Conservation (phyloP, 1,140 invertebrate species). For the Whitmania pigra region DNA sequence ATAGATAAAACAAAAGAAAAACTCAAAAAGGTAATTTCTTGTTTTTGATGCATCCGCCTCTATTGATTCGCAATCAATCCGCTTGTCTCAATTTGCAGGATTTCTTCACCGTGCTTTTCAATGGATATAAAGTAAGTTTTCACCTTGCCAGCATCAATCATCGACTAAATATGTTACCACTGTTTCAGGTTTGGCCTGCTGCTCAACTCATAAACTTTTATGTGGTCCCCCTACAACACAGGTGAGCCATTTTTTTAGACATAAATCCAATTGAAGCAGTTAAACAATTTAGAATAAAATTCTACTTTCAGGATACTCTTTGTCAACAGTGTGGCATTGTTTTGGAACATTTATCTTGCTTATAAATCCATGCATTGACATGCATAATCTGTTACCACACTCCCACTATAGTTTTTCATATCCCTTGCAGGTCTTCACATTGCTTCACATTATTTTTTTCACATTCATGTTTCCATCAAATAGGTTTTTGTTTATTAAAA, state of each 20-base stretch:
- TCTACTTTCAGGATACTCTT: conserved; percentile 15
- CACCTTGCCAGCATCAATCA: not conserved
- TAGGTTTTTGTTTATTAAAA: no score
- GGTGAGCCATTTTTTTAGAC: not conserved
- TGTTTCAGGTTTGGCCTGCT: conserved; percentile 5
- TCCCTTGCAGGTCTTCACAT: no score
- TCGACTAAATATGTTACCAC: not conserved
- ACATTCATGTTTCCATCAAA: no score
- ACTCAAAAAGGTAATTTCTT: conserved; percentile 6
- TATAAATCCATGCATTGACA: conserved; percentile 21
- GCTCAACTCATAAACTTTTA: conserved; percentile 13
- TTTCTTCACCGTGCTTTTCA: not conserved
- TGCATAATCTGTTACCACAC: conserved; percentile 19
- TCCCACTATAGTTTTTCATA: no score
- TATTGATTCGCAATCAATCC: not conserved
- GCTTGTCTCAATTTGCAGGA: not conserved
- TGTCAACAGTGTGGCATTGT: conserved; percentile 12
- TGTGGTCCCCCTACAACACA: conserved; percentile 9
- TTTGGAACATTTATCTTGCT: conserved; percentile 17
- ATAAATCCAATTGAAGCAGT: not conserved
- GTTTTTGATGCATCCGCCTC: not conserved
- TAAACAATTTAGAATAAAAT: not conserved
- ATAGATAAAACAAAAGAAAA: not conserved
- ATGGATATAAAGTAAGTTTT: conserved; percentile 11
- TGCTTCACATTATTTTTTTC: no score